These are phyloP conservation scores for Coenobita brevimanus DNA, from an alignment of 1,140 invertebrate species.

Conservation along the genomic window DNA sequence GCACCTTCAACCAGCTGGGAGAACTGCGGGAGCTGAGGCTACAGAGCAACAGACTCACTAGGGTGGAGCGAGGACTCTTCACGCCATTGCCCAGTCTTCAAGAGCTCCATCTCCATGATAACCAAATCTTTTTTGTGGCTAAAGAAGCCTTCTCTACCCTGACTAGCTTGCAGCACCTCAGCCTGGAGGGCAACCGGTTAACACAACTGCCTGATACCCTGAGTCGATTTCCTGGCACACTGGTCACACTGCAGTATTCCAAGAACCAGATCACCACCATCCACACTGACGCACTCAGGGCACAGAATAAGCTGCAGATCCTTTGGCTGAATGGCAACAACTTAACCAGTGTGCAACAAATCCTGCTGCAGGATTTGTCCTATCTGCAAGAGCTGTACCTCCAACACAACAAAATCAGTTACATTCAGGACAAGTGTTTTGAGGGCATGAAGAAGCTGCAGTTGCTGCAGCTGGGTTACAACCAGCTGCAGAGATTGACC, in stretches of 20 bases:
- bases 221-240: slow-evolving; percentile 78
- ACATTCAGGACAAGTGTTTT: slow-evolving; percentile 66
- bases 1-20: slow-evolving; percentile 84
- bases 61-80: slow-evolving; percentile 85
- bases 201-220: slow-evolving; percentile 86
- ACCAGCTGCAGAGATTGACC: slow-evolving; percentile 62
- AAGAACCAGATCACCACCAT: slow-evolving; percentile 85
- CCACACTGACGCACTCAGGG: slow-evolving; percentile 85
- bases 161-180: slow-evolving; percentile 87
- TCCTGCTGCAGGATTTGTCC: slow-evolving; percentile 60
- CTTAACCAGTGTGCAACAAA: slow-evolving; percentile 51
- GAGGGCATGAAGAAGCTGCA: slow-evolving; percentile 53
- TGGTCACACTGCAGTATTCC: slow-evolving; percentile 89
- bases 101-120: slow-evolving; percentile 91
- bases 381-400: slow-evolving; percentile 65
- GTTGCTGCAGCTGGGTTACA: slow-evolving; percentile 64
- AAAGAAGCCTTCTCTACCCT: slow-evolving; percentile 87
- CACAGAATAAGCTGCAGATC: slow-evolving; percentile 87
- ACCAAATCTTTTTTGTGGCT: slow-evolving; percentile 86
- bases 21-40: slow-evolving; percentile 87
- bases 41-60: slow-evolving; percentile 86
- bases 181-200: slow-evolving; percentile 88
- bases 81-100: slow-evolving; percentile 84
- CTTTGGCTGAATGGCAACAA: slow-evolving; percentile 91
- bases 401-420: slow-evolving; percentile 64